Conservation (phyloP, 2,888 invertebrate species). For the Parapristionchus giblindavisi region DNA sequence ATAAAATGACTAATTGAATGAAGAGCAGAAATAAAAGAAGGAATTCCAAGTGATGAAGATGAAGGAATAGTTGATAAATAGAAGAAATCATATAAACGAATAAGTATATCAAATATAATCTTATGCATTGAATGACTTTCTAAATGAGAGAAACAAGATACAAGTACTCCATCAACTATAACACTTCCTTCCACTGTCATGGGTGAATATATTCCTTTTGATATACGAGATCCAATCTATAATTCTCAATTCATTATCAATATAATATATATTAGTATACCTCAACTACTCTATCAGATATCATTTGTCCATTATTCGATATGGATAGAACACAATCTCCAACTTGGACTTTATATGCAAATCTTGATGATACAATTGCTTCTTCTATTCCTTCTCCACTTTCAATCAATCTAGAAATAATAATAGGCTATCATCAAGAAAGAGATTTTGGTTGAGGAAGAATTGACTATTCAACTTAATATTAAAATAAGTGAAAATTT, state of each 20-base stretch:
- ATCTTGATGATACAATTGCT: slow-evolving; percentile 38
- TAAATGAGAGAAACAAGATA: slow-evolving; percentile 68
- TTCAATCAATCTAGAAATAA: too few relatives aligned
- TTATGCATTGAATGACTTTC: slow-evolving; percentile 66
- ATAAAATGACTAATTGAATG: slow-evolving; percentile 38
- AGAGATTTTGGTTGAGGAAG: neutral
- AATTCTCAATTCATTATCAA: slow-evolving; percentile 21
- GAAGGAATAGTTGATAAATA: slow-evolving; percentile 41
- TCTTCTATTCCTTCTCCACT: slow-evolving; percentile 33
- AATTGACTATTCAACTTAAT: neutral
- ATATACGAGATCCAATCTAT: slow-evolving; percentile 58
- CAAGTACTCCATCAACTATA: slow-evolving; percentile 62
- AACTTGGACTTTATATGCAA: slow-evolving; percentile 52
- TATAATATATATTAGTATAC: slow-evolving; percentile 22
- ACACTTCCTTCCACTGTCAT: slow-evolving; percentile 68
- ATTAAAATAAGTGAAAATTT: neutral
- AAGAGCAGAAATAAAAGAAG: slow-evolving; percentile 52
- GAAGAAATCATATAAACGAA: slow-evolving; percentile 57
- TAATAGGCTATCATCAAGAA: too few relatives aligned
- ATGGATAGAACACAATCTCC: slow-evolving; percentile 66
- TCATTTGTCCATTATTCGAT: slow-evolving; percentile 45
- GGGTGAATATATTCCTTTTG: slow-evolving; percentile 67
- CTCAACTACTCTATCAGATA: slow-evolving; percentile 58
- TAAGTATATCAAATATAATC: slow-evolving; percentile 63
- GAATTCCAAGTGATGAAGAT: slow-evolving; percentile 51